Conservation (phyloP, 2,113 vertebrate genomes). For the Psilopsiagon aurifrons region DNA sequence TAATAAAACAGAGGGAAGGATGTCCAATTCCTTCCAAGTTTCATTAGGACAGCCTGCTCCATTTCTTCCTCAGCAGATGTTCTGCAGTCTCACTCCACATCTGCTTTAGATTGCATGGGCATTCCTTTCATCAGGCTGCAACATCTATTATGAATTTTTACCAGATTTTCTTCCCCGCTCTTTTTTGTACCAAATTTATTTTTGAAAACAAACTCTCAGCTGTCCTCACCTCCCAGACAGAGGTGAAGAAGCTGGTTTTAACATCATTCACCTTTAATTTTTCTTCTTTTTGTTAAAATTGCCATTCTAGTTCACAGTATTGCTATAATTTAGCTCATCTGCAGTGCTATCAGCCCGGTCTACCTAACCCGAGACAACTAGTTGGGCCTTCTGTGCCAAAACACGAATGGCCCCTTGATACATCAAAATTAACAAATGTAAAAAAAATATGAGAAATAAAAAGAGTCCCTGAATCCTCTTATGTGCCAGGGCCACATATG, state of each 20-base stretch:
- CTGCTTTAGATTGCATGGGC: background rate
- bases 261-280: background rate
- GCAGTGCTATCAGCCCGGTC: background rate
- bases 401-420: background rate
- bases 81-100: background rate
- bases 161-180: background rate
- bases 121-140: background rate
- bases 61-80: background rate
- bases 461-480: background rate
- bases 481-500: background rate
- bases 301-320: background rate
- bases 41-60: background rate
- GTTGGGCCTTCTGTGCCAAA: background rate
- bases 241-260: background rate
- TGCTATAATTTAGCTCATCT: background rate
- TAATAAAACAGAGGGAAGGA: fast-evolving
- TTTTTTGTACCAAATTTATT: background rate
- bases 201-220: background rate
- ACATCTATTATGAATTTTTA: background rate
- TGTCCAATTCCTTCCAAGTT: background rate
- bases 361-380: background rate
- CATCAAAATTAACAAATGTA: background rate
- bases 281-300: background rate
- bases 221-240: background rate
- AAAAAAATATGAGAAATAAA: background rate